Conservation (phyloP, 2,113 vertebrate genomes). For the Aptenodytes forsteri region DNA sequence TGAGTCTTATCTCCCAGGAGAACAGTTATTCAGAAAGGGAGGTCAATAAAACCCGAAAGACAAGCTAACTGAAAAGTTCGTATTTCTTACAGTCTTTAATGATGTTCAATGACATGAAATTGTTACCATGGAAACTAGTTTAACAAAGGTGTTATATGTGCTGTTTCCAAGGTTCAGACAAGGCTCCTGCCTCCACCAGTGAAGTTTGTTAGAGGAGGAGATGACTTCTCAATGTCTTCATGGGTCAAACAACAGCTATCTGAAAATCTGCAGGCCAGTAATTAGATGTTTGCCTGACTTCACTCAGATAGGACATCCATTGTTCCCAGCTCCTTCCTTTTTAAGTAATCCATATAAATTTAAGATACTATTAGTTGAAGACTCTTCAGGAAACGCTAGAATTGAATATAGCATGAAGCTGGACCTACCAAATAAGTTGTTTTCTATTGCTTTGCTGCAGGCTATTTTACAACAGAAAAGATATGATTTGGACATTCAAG, state of each 20-base stretch:
- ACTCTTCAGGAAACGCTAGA: neutral
- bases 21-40: neutral
- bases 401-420: neutral
- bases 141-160: constrained; percentile 29
- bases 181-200: neutral
- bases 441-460: neutral
- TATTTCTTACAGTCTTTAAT: constrained; percentile 12
- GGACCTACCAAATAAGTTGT: neutral
- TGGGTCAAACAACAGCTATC: neutral
- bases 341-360: neutral
- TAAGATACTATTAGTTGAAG: neutral
- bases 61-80: neutral
- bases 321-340: neutral
- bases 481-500: neutral
- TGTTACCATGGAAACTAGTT: constrained; percentile 61
- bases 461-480: neutral
- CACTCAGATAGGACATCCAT: neutral
- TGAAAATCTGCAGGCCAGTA: neutral
- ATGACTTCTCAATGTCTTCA: neutral
- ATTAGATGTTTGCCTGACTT: neutral
- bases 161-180: neutral
- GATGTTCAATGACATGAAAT: constrained; percentile 18
- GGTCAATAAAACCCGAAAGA: neutral
- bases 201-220: neutral
- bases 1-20: neutral